Evolutionary conservation across 2,797 vertebrate genomes (phyloP).

Genomic region (Sebastes itinus): DNA sequence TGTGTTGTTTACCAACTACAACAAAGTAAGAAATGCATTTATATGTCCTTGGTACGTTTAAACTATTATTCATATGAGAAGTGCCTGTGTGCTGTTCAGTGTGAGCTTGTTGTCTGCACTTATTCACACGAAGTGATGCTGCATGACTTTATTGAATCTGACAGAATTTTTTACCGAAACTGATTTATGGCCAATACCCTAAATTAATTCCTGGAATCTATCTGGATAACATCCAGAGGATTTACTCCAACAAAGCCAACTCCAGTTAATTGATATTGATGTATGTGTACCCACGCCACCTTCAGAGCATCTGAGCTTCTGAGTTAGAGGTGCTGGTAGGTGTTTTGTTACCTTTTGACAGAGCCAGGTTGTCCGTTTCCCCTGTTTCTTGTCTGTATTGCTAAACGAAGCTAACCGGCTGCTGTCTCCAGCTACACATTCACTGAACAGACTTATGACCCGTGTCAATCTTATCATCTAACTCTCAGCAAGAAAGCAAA

Average conservation of each 20-base stretch:
- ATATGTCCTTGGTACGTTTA: not conserved
- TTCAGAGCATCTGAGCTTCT: not conserved
- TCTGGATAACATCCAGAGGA: constrained; percentile 20
- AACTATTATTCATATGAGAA: constrained; percentile 9
- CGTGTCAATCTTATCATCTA: not conserved
- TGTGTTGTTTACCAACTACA: not conserved
- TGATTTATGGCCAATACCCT: constrained; percentile 22
- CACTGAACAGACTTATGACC: not conserved
- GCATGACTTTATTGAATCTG: constrained; percentile 1
- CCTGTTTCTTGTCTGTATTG: not conserved
- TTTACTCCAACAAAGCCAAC: not conserved
- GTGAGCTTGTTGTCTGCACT: not conserved
- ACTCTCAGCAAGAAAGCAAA: not conserved
- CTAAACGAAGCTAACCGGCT: not conserved
- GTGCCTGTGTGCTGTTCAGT: not conserved
- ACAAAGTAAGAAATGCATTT: not conserved
- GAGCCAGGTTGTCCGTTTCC: not conserved
- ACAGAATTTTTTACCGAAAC: not conserved
- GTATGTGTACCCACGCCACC: not conserved
- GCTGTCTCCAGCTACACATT: not conserved
- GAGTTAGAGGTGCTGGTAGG: not conserved
- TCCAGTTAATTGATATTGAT: constrained; percentile 6
- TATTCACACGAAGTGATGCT: not conserved
- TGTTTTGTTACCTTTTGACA: not conserved
- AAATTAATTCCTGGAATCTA: constrained; percentile 37